Conservation (phyloP, 2,797 vertebrate species). For the Poecilia wingei region DNA sequence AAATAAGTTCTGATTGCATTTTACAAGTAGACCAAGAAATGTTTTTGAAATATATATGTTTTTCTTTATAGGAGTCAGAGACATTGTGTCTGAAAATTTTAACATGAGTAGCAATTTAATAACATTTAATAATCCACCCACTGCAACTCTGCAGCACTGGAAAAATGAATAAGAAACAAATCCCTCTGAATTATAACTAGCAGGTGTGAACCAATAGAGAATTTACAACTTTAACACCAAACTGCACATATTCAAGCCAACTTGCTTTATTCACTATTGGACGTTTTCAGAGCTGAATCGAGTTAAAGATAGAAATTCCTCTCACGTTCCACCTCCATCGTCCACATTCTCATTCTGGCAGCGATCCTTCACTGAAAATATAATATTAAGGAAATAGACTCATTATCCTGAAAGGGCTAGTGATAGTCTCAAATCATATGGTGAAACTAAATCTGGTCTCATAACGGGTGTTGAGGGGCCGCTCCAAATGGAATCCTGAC, state of each 20-base stretch:
- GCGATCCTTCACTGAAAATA: not conserved
- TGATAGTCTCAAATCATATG: constrained; percentile 27
- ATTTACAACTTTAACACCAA: not conserved
- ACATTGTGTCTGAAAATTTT: not conserved
- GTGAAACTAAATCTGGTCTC: constrained; percentile 37
- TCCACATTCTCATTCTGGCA: not conserved
- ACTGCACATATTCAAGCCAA: too few relatives aligned
- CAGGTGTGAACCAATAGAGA: not conserved
- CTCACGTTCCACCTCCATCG: not conserved
- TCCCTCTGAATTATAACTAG: not conserved
- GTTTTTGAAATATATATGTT: not conserved
- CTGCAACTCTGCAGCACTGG: not conserved
- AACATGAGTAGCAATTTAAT: not conserved
- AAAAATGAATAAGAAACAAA: not conserved
- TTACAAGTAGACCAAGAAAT: not conserved
- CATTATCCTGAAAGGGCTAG: constrained; percentile 32
- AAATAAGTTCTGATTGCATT: not conserved
- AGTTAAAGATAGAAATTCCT: not conserved
- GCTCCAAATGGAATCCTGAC: constrained; percentile 16
- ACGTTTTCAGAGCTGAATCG: not conserved
- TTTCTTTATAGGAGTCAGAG: not conserved
- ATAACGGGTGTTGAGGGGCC: constrained; percentile 28
- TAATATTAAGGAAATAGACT: constrained; percentile 29
- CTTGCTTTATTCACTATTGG: not conserved
- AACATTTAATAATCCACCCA: not conserved